Percentiles rank a stretch among this genome's conserved stretches.
Evolutionary conservation across 2,113 vertebrate genomes (phyloP).

Genomic region (Eurystomus gularis): DNA sequence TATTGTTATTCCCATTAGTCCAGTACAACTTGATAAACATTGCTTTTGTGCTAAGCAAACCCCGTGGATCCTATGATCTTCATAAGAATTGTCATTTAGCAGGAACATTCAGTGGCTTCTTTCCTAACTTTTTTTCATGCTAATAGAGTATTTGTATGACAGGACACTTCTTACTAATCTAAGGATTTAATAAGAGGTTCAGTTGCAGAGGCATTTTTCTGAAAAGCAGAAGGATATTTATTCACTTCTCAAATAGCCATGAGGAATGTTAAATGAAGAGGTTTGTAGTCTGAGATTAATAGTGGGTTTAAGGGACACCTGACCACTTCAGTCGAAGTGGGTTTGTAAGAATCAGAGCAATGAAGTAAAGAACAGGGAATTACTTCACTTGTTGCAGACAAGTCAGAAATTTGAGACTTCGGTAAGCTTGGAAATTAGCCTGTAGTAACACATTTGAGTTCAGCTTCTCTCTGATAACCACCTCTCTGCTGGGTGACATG

Average conservation of each 20-base stretch:
- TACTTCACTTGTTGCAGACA: background rate
- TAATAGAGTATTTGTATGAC: slow-evolving; percentile 19
- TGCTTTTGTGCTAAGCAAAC: background rate
- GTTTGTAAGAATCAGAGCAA: background rate
- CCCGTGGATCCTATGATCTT: background rate
- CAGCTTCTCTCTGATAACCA: background rate
- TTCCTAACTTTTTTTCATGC: background rate
- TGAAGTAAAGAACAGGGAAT: background rate
- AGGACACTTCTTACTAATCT: background rate
- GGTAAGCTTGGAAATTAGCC: background rate
- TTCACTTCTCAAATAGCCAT: background rate
- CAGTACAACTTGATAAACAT: background rate
- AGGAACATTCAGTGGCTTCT: background rate
- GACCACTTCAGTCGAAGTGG: background rate
- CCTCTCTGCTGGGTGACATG: background rate
- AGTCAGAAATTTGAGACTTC: background rate
- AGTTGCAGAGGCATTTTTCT: slow-evolving; percentile 16
- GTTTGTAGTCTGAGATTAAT: background rate
- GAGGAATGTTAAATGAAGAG: slow-evolving; percentile 1
- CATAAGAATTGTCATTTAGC: background rate
- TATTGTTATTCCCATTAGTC: background rate
- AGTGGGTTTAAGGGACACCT: background rate
- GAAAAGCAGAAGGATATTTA: slow-evolving; percentile 21
- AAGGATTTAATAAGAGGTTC: slow-evolving; percentile 29
- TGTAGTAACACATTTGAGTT: background rate